Conservation (phyloP, 2,113 vertebrate species). For the Sinocyclocheilus maitianheensis region DNA sequence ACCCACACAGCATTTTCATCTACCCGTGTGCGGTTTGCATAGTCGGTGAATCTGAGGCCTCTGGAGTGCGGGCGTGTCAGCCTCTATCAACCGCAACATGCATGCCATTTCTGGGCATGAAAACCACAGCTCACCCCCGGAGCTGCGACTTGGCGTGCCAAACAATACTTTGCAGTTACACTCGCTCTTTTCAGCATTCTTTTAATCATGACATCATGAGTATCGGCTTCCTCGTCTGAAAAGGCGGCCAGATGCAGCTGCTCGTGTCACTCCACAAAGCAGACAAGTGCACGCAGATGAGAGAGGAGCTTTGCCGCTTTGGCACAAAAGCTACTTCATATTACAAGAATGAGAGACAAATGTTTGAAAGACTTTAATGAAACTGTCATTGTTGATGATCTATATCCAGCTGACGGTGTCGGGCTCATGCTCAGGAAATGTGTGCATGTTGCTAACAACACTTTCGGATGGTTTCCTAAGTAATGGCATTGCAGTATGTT, state of each 20-base stretch:
- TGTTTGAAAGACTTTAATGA: slow-evolving; percentile 46
- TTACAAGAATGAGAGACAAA: slow-evolving; percentile 48
- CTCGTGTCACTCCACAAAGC: slow-evolving; percentile 45
- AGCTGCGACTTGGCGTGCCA: slow-evolving; percentile 39
- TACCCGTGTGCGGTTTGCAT: slow-evolving; percentile 50
- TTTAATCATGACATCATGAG: slow-evolving; percentile 53
- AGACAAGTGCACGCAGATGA: slow-evolving; percentile 29
- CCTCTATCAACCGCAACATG: slow-evolving; percentile 54
- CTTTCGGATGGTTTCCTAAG: background rate
- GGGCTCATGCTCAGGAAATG: background rate
- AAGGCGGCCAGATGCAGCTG: slow-evolving; percentile 52
- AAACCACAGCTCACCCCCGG: slow-evolving; percentile 47
- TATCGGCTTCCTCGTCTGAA: slow-evolving; percentile 40
- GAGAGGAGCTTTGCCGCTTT: slow-evolving; percentile 15
- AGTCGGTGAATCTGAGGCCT: slow-evolving; percentile 42
- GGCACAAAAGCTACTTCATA: slow-evolving; percentile 20
- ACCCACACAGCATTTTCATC: slow-evolving; percentile 40
- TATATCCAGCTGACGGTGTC: slow-evolving; percentile 37
- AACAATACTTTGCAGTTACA: slow-evolving; percentile 53
- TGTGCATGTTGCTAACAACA: slow-evolving; percentile 20
- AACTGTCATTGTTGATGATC: slow-evolving; percentile 42
- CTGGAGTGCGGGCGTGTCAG: slow-evolving; percentile 43
- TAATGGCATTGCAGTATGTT: background rate
- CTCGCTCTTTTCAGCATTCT: slow-evolving; percentile 36
- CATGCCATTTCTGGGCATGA: slow-evolving; percentile 52